Evolutionary conservation across 2,888 invertebrate species (phyloP), one percentile per base, ranked within the genome.

Genomic region (Lasioglossum calceatum): DNA sequence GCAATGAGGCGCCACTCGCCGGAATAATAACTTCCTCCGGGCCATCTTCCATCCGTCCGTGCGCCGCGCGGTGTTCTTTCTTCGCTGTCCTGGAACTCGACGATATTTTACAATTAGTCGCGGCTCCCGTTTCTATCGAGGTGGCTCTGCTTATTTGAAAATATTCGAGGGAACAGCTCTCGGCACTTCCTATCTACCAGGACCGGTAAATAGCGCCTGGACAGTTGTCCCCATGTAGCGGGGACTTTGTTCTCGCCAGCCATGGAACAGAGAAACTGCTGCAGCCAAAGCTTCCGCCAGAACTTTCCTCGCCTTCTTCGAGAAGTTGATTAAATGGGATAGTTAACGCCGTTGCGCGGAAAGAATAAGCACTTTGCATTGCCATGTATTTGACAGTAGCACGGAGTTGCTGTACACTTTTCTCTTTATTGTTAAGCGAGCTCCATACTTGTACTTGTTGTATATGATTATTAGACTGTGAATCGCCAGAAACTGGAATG

Each of bases 31-130:
- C 87, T 78, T 86, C 81, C 85, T 23, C 23, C 71, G 70, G 64
- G 23, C 27, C 39, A 36, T 50, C 77, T 54, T 47, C 39, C 64
- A 16, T 78, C 47, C 64, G 23, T 80, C 42, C 72, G 58, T 36
- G 61, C 32, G 19, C n/a, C 16, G 19, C 58, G 39, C 58, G 39
- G 27, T n/a, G 54, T 54, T 61, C 39, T 42, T 77, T 75, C 42
- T 39, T 27, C 70, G 16, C 54, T 54, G 77, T 81, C 73, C 42
- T 44, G 39, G 79, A 86, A 90, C 92, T 87, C 92, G 89, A 78
- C 84, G 92, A 90, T 90, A 89, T 92, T 91, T 93, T 89, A 88
- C 91, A 93, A 93, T 93, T 93, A 92, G 85, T 86, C 80, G 19
- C 64, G 36, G 81, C 86, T 85, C 85, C 86, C 86, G 87, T 88